A percentile compares a stretch with the other conserved stretches of the same genome.
Evolutionary conservation across 2,797 vertebrate species (phyloP).

Genomic region (Eleutherodactylus coqui): DNA sequence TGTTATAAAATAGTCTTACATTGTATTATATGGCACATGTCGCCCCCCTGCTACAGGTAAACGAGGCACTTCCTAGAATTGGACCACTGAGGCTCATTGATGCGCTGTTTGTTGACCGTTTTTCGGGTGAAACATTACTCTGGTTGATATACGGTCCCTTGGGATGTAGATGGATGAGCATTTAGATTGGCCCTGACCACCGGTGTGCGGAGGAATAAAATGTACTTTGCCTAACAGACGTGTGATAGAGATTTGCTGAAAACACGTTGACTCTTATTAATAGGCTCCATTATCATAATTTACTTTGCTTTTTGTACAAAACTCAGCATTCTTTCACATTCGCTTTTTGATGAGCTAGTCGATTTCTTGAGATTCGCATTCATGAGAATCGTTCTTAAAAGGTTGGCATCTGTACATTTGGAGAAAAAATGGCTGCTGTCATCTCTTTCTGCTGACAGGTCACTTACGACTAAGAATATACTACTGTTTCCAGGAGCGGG

Average conservation of each 20-base stretch:
- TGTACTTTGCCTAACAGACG: constrained; percentile 9
- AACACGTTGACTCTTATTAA: constrained; percentile 9
- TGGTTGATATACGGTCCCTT: background rate
- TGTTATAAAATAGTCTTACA: constrained; percentile 2
- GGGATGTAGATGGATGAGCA: background rate
- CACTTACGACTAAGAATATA: constrained; percentile 32
- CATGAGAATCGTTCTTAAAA: constrained; percentile 35
- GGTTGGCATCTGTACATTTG: constrained; percentile 43
- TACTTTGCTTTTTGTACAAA: constrained; percentile 17
- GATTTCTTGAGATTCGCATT: constrained; percentile 9
- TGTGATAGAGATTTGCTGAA: constrained; percentile 16
- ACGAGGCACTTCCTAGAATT: constrained; percentile 1
- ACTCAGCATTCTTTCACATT: constrained; percentile 18
- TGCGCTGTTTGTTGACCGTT: constrained; percentile 8
- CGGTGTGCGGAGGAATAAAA: background rate
- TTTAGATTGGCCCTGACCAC: constrained; percentile 20
- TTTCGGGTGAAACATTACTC: background rate
- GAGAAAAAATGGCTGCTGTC: constrained; percentile 51
- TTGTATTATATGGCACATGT: background rate
- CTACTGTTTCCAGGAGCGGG: constrained; percentile 12
- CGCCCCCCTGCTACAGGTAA: background rate
- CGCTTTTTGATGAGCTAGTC: constrained; percentile 29
- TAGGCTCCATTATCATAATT: constrained; percentile 27
- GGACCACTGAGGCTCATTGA: constrained; percentile 40
- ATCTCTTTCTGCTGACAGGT: constrained; percentile 50